These are phyloP conservation scores for Canis aureus DNA, from an alignment of 2,113 vertebrate genomes.

Conservation along the genomic window DNA sequence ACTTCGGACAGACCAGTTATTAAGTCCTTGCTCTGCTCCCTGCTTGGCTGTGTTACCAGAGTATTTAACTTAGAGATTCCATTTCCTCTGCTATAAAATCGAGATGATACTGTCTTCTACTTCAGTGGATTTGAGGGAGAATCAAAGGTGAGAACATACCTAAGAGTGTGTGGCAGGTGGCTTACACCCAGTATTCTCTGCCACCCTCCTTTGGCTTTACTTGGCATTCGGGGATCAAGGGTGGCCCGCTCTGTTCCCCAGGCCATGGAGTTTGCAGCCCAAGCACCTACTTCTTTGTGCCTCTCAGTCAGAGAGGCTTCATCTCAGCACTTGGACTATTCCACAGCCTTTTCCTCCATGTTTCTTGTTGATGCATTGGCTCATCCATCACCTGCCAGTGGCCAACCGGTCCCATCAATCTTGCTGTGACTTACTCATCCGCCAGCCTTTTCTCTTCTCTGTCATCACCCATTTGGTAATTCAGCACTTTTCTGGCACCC, in stretches of 20 bases:
- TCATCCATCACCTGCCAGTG: conserved; percentile 50
- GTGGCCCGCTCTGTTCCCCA: no score
- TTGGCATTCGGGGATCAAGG: neutral
- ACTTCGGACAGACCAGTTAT: neutral
- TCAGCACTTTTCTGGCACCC: neutral
- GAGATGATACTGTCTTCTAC: neutral
- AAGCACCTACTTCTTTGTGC: neutral
- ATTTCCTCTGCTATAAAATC: neutral
- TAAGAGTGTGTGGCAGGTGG: neutral
- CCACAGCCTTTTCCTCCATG: neutral
- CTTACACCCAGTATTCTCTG: fast-evolving
- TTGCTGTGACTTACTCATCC: neutral
- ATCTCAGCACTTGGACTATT: neutral
- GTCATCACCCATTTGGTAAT: neutral
- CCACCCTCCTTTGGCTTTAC: neutral
- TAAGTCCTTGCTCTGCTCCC: neutral
- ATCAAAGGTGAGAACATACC: neutral
- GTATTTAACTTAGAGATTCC: neutral
- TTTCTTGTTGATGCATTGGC: neutral
- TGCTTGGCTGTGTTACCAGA: neutral
- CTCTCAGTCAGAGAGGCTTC: neutral
- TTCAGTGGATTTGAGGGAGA: no score
- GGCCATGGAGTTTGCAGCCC: no score
- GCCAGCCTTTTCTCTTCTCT: neutral
- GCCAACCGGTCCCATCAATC: neutral